These are phyloP conservation scores for Falcaria lacertinaria DNA, from an alignment of 2,888 invertebrate genomes.

Conservation along the genomic window DNA sequence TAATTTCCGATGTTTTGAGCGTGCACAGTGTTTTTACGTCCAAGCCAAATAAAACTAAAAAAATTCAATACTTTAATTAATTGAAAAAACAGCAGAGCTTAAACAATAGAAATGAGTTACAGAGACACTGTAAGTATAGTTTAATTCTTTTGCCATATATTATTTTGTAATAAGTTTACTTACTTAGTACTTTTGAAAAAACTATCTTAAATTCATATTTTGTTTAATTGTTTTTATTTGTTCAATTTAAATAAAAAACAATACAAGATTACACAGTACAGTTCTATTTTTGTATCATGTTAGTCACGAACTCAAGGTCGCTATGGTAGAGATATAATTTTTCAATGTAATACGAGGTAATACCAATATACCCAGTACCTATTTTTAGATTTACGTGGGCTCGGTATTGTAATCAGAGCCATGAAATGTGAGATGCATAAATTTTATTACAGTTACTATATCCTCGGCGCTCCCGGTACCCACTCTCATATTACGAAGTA, in stretches of 20 bases:
- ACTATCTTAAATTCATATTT: too few species aligned
- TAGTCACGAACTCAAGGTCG: constrained; percentile 62
- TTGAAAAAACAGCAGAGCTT: too few species aligned
- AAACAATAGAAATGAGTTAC: constrained; percentile 51
- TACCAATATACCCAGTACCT: constrained; percentile 9
- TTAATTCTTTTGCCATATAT: not conserved
- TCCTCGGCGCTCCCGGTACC: constrained; percentile 39
- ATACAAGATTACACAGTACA: constrained; percentile 34
- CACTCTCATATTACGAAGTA: constrained; percentile 39
- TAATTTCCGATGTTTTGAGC: not conserved
- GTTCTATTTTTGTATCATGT: constrained; percentile 53
- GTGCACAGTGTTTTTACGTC: not conserved
- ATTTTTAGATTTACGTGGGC: constrained; percentile 9
- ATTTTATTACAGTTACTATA: constrained; percentile 41
- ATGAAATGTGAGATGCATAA: not conserved
- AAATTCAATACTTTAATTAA: too few species aligned
- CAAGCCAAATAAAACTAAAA: too few species aligned
- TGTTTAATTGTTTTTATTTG: too few species aligned
- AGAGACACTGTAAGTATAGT: constrained; percentile 59
- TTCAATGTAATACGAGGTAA: too few species aligned
- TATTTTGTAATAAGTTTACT: too few species aligned
- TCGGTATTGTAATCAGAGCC: not conserved
- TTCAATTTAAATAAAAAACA: too few species aligned
- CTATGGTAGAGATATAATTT: constrained; percentile 44
- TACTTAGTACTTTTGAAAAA: too few species aligned